Conservation (phyloP, 2,113 vertebrate genomes). For the Eolophus roseicapilla region DNA sequence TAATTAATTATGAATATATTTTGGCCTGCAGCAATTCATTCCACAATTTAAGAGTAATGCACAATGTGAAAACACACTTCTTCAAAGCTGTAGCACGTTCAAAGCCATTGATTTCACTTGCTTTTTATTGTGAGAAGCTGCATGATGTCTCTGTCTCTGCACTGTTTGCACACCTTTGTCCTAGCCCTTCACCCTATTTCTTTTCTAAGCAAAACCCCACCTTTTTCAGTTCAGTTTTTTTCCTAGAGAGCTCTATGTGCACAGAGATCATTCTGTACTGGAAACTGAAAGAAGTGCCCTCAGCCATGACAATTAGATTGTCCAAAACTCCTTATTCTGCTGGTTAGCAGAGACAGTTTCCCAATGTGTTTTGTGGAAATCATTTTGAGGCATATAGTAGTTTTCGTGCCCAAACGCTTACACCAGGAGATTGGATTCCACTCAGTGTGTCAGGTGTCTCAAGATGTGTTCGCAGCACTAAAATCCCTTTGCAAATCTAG, state of each 20-base stretch:
- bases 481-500: neutral
- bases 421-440: neutral
- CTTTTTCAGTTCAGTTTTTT: neutral
- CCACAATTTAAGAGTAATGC: neutral
- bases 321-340: neutral
- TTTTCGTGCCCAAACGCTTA: neutral
- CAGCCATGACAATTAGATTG: neutral
- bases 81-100: neutral
- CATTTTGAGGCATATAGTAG: rapidly evolving
- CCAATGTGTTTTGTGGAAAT: neutral
- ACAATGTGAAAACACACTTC: neutral
- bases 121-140: neutral
- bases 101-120: neutral
- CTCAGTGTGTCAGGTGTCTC: neutral
- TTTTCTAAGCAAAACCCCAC: neutral
- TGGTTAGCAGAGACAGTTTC: neutral
- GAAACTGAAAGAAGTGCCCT: neutral
- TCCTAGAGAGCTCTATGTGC: neutral
- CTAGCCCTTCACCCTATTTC: neutral
- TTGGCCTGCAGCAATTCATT: neutral
- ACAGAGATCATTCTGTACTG: neutral
- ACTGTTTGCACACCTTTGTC: neutral
- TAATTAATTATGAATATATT: neutral
- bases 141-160: neutral
- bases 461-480: neutral